Evolutionary conservation across 2,797 vertebrate genomes (phyloP).

Genomic region (Petrocephalus schoutedeni): DNA sequence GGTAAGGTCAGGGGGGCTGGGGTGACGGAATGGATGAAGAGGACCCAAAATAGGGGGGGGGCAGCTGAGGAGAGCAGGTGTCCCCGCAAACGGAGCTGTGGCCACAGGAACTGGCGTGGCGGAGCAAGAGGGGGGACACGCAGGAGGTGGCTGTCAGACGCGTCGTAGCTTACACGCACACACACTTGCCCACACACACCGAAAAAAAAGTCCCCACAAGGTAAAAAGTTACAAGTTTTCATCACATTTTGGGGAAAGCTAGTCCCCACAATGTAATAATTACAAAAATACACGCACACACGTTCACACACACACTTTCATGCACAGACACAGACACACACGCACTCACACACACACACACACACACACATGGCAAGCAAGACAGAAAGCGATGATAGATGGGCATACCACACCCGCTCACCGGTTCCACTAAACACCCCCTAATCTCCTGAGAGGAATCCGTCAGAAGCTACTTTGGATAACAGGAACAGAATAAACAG

Average conservation of each 20-base stretch:
- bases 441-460: background rate
- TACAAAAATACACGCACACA: background rate
- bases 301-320: too few species aligned
- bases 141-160: background rate
- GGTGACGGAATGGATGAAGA: background rate
- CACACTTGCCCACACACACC: background rate
- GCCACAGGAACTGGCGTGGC: background rate
- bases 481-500: background rate
- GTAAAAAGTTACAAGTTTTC: background rate
- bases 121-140: background rate
- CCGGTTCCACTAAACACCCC: background rate
- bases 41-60: background rate
- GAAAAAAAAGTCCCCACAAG: background rate
- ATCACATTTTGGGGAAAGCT: background rate
- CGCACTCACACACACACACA: background rate
- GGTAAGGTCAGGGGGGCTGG: background rate
- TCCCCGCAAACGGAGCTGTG: background rate
- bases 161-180: background rate
- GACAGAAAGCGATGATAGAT: background rate
- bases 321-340: too few species aligned
- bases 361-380: background rate
- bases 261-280: background rate
- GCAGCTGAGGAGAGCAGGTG: background rate
- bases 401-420: background rate
- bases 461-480: background rate